A percentile compares a stretch with the other conserved stretches of the same genome.
phyloP scores from a whole-genome alignment of 2,113 vertebrate genomes.

The Tetraodon nigroviridis region DNA sequence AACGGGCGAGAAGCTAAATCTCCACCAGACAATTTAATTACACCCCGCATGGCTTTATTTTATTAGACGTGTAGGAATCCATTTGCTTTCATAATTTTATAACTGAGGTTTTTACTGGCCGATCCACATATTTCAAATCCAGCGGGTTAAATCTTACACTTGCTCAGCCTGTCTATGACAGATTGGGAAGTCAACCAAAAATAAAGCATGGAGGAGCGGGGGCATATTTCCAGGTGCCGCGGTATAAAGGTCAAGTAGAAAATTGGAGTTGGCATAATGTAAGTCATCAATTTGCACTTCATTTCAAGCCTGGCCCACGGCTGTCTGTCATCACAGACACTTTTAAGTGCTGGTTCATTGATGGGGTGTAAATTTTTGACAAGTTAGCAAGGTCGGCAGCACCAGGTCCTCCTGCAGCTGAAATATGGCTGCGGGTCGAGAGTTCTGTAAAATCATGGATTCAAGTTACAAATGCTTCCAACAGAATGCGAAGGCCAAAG shows the following conservation, averaged over 20 bases:
- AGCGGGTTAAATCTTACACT: slow-evolving; percentile 14
- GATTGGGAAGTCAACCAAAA: slow-evolving; percentile 6
- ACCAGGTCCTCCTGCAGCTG: slow-evolving; percentile 2
- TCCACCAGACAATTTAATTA: slow-evolving; percentile 49
- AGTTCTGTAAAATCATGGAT: slow-evolving; percentile 4
- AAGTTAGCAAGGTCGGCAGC: slow-evolving; percentile 5
- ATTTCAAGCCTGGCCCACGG: slow-evolving; percentile 19
- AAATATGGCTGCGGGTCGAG: slow-evolving; percentile 7
- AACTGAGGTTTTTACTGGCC: slow-evolving; percentile 48
- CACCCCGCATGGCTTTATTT: slow-evolving; percentile 37
- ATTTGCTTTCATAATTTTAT: slow-evolving; percentile 59
- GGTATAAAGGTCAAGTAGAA: slow-evolving; percentile 42
- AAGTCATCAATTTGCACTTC: slow-evolving; percentile 44
- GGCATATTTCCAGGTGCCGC: slow-evolving; percentile 20
- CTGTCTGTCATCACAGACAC: slow-evolving; percentile 32
- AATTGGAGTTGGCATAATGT: slow-evolving; percentile 42
- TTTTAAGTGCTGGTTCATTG: slow-evolving; percentile 24
- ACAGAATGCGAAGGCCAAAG: no score
- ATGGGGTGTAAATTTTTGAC: slow-evolving; percentile 27
- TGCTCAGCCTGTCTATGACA: slow-evolving; percentile 11
- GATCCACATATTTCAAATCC: slow-evolving; percentile 37
- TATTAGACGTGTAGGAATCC: slow-evolving; percentile 41
- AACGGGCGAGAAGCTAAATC: slow-evolving; percentile 37
- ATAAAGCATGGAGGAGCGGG: slow-evolving; percentile 3
- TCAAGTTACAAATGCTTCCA: neutral